Conservation (phyloP, 2,797 vertebrate species). For the Lepilemur septentrionalis region DNA sequence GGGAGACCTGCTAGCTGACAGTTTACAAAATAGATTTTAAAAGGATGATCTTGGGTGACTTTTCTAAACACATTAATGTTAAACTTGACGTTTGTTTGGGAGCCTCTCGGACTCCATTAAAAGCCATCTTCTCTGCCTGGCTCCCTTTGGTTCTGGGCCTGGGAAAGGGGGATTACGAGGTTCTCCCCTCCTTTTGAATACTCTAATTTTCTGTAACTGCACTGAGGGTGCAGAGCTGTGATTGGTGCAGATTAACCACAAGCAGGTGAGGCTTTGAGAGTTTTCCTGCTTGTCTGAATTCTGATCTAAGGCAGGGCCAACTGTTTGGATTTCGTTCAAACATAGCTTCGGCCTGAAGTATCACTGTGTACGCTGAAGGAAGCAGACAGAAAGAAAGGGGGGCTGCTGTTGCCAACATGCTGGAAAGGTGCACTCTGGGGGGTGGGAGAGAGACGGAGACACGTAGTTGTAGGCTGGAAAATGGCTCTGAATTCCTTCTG, state of each 20-base stretch:
- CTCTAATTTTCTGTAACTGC: slow-evolving; percentile 76
- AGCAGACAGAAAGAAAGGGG: slow-evolving; percentile 78
- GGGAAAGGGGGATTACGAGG: slow-evolving; percentile 65
- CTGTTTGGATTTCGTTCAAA: slow-evolving; percentile 83
- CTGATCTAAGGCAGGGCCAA: slow-evolving; percentile 77
- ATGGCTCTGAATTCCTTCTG: slow-evolving; percentile 53
- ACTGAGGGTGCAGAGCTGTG: slow-evolving; percentile 66
- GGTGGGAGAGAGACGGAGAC: slow-evolving; percentile 56
- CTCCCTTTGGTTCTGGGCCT: slow-evolving; percentile 69
- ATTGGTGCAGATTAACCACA: slow-evolving; percentile 82
- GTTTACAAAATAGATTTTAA: slow-evolving; percentile 81
- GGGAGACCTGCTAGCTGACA: slow-evolving; percentile 68
- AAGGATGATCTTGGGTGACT: slow-evolving; percentile 80
- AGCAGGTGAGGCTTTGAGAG: slow-evolving; percentile 84
- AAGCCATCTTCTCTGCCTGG: slow-evolving; percentile 57
- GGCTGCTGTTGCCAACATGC: slow-evolving; percentile 69
- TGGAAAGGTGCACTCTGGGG: slow-evolving; percentile 70
- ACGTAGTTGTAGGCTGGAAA: background rate
- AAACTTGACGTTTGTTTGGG: slow-evolving; percentile 83
- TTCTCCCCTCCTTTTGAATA: slow-evolving; percentile 52
- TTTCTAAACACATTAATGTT: slow-evolving; percentile 81
- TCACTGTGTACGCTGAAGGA: slow-evolving; percentile 72
- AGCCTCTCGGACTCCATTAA: slow-evolving; percentile 70
- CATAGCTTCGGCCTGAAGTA: slow-evolving; percentile 75
- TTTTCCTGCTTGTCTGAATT: slow-evolving; percentile 77